Conservation (phyloP, 2,888 invertebrate genomes). For the Cheilosia impressa region DNA sequence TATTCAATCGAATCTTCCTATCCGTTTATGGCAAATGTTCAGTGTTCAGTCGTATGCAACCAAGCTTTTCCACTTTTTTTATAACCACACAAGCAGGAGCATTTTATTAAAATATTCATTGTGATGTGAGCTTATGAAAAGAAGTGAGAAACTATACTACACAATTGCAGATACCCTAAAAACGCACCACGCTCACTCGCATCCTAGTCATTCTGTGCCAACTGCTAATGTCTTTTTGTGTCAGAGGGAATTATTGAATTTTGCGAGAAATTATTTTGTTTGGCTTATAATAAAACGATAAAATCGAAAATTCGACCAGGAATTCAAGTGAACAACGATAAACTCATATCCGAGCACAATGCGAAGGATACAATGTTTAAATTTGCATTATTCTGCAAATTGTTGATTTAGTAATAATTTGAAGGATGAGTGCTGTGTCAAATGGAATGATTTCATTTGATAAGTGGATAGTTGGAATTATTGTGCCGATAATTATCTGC, state of each 20-base stretch:
- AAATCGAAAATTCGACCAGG: not conserved
- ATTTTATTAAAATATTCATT: conserved; percentile 32
- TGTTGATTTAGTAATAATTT: not conserved
- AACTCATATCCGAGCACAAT: conserved; percentile 14
- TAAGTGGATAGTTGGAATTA: not conserved
- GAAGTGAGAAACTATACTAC: not conserved
- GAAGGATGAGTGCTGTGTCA: not conserved
- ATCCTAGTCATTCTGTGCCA: conserved; percentile 7
- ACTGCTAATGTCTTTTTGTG: conserved; percentile 44
- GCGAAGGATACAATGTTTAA: conserved; percentile 18
- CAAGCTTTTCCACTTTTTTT: conserved; percentile 26
- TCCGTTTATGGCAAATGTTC: not conserved
- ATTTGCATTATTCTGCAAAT: conserved; percentile 3
- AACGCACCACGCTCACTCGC: conserved; percentile 1
- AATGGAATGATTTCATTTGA: not conserved
- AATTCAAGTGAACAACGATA: conserved; percentile 22
- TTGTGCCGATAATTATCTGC: not conserved
- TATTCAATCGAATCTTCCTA: not conserved
- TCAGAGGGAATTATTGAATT: conserved; percentile 17
- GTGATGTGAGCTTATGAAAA: not conserved
- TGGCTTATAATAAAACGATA: conserved; percentile 25
- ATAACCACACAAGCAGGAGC: conserved; percentile 14
- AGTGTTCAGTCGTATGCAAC: not conserved
- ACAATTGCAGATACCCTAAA: not conserved
- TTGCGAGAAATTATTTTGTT: conserved; percentile 19